Conservation (phyloP, 2,888 invertebrate genomes). For the Chalcis sispes region DNA sequence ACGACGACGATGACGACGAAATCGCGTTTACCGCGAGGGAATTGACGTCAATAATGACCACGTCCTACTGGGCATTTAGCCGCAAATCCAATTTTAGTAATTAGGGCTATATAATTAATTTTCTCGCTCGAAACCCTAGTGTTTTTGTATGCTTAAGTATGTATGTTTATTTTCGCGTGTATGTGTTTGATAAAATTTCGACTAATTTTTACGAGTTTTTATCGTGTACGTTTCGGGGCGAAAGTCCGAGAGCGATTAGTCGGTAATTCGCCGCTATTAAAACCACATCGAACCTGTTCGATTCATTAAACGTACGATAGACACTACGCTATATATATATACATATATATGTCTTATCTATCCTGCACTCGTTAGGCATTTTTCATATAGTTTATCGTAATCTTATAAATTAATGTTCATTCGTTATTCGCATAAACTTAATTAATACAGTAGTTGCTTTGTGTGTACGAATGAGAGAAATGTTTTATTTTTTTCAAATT, state of each 20-base stretch:
- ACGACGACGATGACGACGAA: no score
- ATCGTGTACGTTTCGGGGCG: no score
- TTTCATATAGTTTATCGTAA: constrained; percentile 3
- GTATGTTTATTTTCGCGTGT: background rate
- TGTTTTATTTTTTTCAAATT: no score
- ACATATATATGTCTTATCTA: no score
- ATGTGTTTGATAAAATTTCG: background rate
- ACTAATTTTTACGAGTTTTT: background rate
- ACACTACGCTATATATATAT: no score
- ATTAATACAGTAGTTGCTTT: no score
- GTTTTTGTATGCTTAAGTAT: no score
- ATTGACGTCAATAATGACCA: constrained; percentile 68
- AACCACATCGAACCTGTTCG: constrained; percentile 24
- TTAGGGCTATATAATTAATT: constrained; percentile 63
- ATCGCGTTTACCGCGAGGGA: constrained; percentile 21
- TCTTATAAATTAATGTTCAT: constrained; percentile 9
- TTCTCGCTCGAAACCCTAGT: background rate
- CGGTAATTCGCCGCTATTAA: background rate
- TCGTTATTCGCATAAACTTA: constrained; percentile 54
- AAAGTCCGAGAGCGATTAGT: background rate
- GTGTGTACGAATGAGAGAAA: constrained; percentile 38
- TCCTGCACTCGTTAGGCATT: background rate
- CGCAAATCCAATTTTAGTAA: constrained; percentile 68
- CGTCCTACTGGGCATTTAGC: constrained; percentile 69
- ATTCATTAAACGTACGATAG: no score